Evolutionary conservation across 2,888 invertebrate genomes (phyloP).

Genomic region (Cinara cedri): DNA sequence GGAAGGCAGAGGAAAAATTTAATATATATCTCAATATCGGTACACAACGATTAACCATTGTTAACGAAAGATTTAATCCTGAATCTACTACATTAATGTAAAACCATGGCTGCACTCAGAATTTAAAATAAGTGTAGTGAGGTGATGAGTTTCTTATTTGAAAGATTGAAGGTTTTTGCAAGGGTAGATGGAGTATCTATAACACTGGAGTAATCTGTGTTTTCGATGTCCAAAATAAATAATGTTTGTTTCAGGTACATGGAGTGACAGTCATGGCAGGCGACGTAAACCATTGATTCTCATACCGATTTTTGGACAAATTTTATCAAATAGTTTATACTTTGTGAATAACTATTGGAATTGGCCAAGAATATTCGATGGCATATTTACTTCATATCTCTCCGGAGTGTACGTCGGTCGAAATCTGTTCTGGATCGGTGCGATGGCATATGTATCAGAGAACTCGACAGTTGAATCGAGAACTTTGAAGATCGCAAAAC

Average conservation of each 20-base stretch:
- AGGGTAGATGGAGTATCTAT: no score
- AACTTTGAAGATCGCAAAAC: slow-evolving; percentile 59
- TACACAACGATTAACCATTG: no score
- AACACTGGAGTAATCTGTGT: no score
- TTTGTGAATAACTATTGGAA: slow-evolving; percentile 59
- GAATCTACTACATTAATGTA: no score
- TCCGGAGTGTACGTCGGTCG: slow-evolving; percentile 59
- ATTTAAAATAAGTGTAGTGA: no score
- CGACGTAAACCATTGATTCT: slow-evolving; percentile 58
- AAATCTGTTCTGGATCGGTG: slow-evolving; percentile 59
- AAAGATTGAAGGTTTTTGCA: no score
- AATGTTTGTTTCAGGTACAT: slow-evolving; percentile 58
- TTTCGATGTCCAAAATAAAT: no score
- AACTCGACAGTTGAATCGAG: slow-evolving; percentile 58
- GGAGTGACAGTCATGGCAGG: slow-evolving; percentile 58
- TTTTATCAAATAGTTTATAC: slow-evolving; percentile 58
- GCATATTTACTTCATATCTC: slow-evolving; percentile 58
- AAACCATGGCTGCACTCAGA: no score
- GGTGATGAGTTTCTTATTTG: no score
- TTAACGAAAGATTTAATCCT: no score
- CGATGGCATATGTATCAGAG: slow-evolving; percentile 59
- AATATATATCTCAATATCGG: no score
- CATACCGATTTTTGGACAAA: slow-evolving; percentile 58
- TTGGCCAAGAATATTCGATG: slow-evolving; percentile 59
- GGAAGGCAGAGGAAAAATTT: no score